Evolutionary conservation across 2,888 invertebrate genomes (phyloP), one percentile per base, ranked within the genome.

Genomic region (Heliconius ethilla): DNA sequence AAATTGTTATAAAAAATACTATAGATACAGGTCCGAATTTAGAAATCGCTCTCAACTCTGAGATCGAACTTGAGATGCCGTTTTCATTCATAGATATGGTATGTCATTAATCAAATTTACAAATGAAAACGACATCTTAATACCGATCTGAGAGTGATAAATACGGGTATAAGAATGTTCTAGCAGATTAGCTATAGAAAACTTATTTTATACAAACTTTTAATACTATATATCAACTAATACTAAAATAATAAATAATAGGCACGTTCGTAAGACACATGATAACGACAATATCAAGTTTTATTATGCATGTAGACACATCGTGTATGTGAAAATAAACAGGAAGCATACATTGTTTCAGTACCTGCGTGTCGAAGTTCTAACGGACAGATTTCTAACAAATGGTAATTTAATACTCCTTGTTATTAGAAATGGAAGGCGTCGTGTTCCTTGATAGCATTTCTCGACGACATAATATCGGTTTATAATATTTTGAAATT

Each of bases 261-360:
- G 65, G 37, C 27, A 67, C 59, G 37, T 59, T 73, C 55, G 25
- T 76, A 33, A 27, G 70, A 72, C 27, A 66, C 62, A 65, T 40
- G 70, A 62, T 77, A 62, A 63, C 70, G 51, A 80, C 72, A 66
- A 72, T 75, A 76, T 76, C 75, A 76, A 75, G 67, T 75, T 75
- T 62, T 55, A 40, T 27, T 67, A 62, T 78, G 18, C 73, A 75
- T 77, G 25, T 75, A 70, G 45, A 76, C 45, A 55, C 33, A 33
- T 29, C 62, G 67, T 78, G 69, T 73, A 83, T 83, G 82, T 81
- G 80, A 83, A 82, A 83, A 82, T 86, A 89, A 90, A 89, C 89
- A 89, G 88, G 88, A 89, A 89, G 84, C 84, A 79, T 83, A 86
- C 85, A 85, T 77, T 85, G 85, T 87, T 85, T 85, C 85, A 82